Percentiles rank a stretch among this genome's conserved stretches.
These are phyloP conservation scores for Muntiacus reevesi DNA, from an alignment of 2,113 vertebrate species.

Conservation along the genomic window DNA sequence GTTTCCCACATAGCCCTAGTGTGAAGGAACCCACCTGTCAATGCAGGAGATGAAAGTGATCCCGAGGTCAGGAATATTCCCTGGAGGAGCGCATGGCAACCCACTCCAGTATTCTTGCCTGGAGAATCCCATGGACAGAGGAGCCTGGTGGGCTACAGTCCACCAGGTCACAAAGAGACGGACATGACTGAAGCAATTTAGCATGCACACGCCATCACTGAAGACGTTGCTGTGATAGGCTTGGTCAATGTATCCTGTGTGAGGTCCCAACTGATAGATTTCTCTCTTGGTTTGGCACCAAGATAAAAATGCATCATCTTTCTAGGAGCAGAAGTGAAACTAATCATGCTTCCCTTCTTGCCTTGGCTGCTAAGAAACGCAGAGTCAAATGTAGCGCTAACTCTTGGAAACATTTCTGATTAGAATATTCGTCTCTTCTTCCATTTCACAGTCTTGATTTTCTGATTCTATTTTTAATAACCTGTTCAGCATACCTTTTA, in stretches of 20 bases:
- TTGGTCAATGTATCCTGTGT: not conserved
- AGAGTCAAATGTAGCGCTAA: not conserved
- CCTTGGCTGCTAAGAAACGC: not conserved
- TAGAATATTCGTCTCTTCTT: not conserved
- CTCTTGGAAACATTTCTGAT: not conserved
- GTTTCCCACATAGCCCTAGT: not conserved
- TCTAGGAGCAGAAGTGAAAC: not conserved
- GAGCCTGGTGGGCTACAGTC: not conserved
- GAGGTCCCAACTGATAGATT: not conserved
- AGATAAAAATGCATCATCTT: not conserved
- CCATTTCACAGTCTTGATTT: not conserved
- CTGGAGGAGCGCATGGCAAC: not conserved
- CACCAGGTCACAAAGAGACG: not conserved
- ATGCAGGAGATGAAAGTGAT: not conserved
- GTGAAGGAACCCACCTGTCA: not conserved
- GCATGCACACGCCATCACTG: not conserved
- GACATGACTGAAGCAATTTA: not conserved
- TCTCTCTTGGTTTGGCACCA: not conserved
- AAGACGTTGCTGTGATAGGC: not conserved
- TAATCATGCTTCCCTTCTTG: not conserved
- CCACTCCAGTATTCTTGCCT: not conserved
- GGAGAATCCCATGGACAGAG: not conserved
- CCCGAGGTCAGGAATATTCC: accelerated
- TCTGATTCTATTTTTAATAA: not conserved
- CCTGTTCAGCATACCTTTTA: not conserved